Base-by-base conservation (phyloP, 1,140 invertebrate genomes). In the Bursaphelenchus mucronatus region DNA sequence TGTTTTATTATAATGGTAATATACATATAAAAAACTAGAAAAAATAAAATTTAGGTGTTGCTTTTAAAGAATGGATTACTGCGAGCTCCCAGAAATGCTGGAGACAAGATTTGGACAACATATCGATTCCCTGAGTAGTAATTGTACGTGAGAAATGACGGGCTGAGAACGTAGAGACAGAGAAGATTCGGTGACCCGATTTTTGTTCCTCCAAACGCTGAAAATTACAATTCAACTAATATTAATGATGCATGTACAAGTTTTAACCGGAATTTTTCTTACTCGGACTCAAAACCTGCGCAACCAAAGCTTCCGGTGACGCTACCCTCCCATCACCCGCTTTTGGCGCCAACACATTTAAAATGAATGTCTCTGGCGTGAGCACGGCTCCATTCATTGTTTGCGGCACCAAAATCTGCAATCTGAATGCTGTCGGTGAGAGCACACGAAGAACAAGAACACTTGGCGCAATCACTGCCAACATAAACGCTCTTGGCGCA, bases 311-410 rank as follows among this genome's bases (percentile, higher is more conserved):
- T 41, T 71, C 70, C 7, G 70, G 70, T 4, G 54, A 50, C 1
- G 75, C 57, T 0, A 68, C 46, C 11, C 52, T 44, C 3, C 73
- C 47, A 45, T 54, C 56, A 10, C 68, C 45, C 21, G 52, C 15
- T 56, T 58, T 63, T 4, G 70, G 70, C 11, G 70, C 69, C n/a
- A 71, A 30, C n/a, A 71, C 46, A 13, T 71, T 44, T 6, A 73
- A 56, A 15, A 71, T 67, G 53, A 71, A 71, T 9, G 57, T 72
- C 21, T 75, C 70, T n/a, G 70, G 70, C 10, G 50, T 54, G 30
- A 71, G 57, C 44, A 72, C 52, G 46, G 44, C 44, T 3, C 67
- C 65, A 44, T 49, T 43, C n/a, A 66, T 17, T 19, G 59, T 52
- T 30, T 30, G 43, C 13, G 70, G 70, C 10, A 61, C 64, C 19